A percentile compares a stretch with the other conserved stretches of the same genome.
Evolutionary conservation across 2,888 invertebrate species (phyloP).

Genomic region (Cinara cedri): DNA sequence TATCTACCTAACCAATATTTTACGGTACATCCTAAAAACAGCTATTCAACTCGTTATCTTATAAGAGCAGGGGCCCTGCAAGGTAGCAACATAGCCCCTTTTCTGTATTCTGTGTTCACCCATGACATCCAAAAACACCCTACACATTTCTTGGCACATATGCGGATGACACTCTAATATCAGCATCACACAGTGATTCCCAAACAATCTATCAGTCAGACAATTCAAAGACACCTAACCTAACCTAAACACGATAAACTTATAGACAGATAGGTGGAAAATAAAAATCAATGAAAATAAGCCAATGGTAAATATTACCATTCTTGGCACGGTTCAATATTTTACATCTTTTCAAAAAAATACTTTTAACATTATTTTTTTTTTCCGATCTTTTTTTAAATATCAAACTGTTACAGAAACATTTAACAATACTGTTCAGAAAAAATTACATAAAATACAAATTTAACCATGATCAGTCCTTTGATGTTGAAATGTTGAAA

Average conservation of each 20-base stretch:
- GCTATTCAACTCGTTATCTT: constrained; percentile 7
- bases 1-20: constrained; percentile 46
- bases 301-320: too few relatives aligned
- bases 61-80: constrained; percentile 25
- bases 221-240: constrained; percentile 25
- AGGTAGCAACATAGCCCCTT: constrained; percentile 44
- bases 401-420: too few relatives aligned
- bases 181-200: constrained; percentile 22
- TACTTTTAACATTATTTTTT: too few relatives aligned
- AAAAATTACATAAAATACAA: too few relatives aligned
- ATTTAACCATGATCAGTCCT: too few relatives aligned
- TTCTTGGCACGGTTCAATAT: too few relatives aligned
- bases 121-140: constrained; percentile 24
- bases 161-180: constrained; percentile 34
- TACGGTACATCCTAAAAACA: constrained; percentile 23
- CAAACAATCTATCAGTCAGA: background rate
- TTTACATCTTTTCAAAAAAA: too few relatives aligned
- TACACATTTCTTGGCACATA: constrained; percentile 26
- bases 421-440: too few relatives aligned
- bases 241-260: constrained; percentile 18
- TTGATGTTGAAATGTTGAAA: too few relatives aligned
- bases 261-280: constrained; percentile 20
- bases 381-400: too few relatives aligned
- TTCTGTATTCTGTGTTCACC: constrained; percentile 39
- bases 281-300: constrained; percentile 40